Evolutionary conservation across 2,113 vertebrate species (phyloP).

Genomic region (Petroica traversi): DNA sequence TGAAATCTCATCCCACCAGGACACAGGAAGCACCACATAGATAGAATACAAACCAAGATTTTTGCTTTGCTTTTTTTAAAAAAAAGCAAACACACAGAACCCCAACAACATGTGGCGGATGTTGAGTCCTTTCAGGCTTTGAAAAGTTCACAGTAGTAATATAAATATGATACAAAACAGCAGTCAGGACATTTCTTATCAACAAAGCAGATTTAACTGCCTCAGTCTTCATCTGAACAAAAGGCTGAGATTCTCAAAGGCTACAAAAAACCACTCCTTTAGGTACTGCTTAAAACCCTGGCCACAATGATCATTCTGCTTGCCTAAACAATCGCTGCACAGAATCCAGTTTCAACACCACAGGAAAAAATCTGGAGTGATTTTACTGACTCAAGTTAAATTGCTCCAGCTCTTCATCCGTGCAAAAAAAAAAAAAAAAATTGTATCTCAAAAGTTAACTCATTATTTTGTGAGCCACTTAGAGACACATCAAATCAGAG

Average conservation of each 20-base stretch:
- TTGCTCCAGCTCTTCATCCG: conserved; percentile 13
- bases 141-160: neutral
- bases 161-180: neutral
- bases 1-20: neutral
- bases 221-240: neutral
- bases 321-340: neutral
- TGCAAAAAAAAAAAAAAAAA: neutral
- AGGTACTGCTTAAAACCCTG: neutral
- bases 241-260: neutral
- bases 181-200: neutral
- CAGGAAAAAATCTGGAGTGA: neutral
- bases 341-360: neutral
- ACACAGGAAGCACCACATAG: neutral
- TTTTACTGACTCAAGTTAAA: conserved; percentile 4
- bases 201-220: neutral
- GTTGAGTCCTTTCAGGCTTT: neutral
- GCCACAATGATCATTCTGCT: neutral
- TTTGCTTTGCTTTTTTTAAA: neutral
- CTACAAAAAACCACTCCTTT: neutral
- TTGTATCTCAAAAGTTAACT: neutral
- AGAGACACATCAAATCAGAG: neutral
- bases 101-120: neutral
- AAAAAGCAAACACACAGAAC: neutral
- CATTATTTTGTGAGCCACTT: neutral
- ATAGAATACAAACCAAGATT: neutral